phyloP scores from a whole-genome alignment of 2,113 vertebrate genomes.

The Mirza zaza region DNA sequence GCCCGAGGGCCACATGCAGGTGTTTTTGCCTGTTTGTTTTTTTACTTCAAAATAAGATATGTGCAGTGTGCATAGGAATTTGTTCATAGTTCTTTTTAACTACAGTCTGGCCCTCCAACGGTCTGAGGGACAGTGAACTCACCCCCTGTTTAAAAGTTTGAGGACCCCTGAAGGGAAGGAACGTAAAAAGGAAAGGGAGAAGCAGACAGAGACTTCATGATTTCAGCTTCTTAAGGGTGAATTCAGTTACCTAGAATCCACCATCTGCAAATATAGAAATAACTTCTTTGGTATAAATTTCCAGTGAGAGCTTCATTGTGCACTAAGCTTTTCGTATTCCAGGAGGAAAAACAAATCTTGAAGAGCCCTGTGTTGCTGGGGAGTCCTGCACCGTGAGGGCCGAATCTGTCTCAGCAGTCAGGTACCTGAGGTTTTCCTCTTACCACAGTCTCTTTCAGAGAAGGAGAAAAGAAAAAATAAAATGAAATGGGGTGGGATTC shows the following conservation, averaged over 20 bases:
- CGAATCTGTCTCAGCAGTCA: background rate
- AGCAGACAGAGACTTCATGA: background rate
- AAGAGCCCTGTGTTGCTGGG: background rate
- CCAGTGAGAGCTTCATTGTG: background rate
- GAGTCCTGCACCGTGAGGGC: background rate
- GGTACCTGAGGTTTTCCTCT: background rate
- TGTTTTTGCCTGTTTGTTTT: too few relatives aligned
- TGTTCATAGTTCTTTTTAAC: too few relatives aligned
- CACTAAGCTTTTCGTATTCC: background rate
- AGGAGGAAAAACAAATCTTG: background rate
- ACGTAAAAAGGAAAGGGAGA: background rate
- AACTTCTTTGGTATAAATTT: conserved; percentile 22
- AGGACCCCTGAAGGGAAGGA: background rate
- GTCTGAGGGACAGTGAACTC: too few relatives aligned
- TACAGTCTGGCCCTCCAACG: too few relatives aligned
- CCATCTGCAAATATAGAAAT: background rate
- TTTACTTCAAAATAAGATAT: too few relatives aligned
- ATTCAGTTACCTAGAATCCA: background rate
- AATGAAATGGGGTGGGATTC: background rate
- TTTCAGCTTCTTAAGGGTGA: background rate
- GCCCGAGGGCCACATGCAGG: too few relatives aligned
- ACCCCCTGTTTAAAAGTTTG: too few relatives aligned
- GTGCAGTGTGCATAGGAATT: too few relatives aligned
- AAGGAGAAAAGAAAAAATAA: background rate
- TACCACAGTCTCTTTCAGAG: background rate